Percentiles rank a stretch among this genome's conserved stretches.
phyloP scores from a whole-genome alignment of 1,140 invertebrate genomes.

The Diplogasteroides magnus region DNA sequence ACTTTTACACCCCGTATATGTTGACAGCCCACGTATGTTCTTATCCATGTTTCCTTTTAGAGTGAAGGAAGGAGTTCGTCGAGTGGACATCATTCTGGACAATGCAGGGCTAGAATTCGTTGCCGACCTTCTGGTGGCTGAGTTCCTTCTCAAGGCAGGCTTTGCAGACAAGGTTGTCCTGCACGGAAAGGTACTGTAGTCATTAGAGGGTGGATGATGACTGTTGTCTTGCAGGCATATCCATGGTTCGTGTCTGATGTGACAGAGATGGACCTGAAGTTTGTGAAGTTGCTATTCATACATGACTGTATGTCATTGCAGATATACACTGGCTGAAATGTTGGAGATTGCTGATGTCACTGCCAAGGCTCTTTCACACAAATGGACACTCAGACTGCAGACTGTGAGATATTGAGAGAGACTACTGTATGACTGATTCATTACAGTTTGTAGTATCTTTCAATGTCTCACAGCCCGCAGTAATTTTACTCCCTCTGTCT shows the following conservation, averaged over 20 bases:
- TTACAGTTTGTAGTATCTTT: no score
- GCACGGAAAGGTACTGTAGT: constrained; percentile 69
- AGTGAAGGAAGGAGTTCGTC: neutral
- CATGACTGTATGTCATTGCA: constrained; percentile 73
- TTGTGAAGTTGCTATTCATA: no score
- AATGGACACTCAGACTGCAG: constrained; percentile 47
- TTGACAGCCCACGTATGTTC: no score
- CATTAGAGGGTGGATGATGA: neutral
- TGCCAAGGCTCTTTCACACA: constrained; percentile 43
- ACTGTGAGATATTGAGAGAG: no score
- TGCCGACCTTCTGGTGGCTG: constrained; percentile 79
- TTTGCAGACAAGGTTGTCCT: constrained; percentile 72
- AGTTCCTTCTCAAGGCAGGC: constrained; percentile 68
- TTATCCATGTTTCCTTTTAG: no score
- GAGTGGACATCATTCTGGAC: constrained; percentile 76
- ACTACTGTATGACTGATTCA: no score
- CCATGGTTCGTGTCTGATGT: constrained; percentile 97
- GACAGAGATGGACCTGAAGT: constrained; percentile 69
- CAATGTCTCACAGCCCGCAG: no score
- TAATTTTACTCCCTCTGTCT: no score
- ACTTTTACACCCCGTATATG: no score
- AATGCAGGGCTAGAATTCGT: constrained; percentile 90
- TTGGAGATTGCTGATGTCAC: constrained; percentile 42
- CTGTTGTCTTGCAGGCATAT: constrained; percentile 57
- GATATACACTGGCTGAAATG: constrained; percentile 56